phyloP scores from a whole-genome alignment of 1,140 invertebrate species.

The Ostrea denselamellosa region DNA sequence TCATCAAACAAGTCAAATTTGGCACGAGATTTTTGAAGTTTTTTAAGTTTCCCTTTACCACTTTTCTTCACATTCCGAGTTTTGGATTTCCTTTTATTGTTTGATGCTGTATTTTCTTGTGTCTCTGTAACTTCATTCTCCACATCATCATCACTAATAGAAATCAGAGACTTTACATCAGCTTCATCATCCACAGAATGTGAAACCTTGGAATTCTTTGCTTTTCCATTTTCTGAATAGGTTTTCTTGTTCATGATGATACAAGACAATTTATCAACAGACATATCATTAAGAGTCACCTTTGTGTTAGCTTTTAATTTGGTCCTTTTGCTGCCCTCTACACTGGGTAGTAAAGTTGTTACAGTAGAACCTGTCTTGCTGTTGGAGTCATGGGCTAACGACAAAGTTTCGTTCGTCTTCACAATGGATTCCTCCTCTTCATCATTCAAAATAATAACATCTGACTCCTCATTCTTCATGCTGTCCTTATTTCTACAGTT shows the following conservation, averaged over 20 bases:
- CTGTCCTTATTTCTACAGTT: conserved; percentile 39
- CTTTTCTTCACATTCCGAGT: conserved; percentile 25
- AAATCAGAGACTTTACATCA: conserved; percentile 23
- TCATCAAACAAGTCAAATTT: conserved; percentile 43
- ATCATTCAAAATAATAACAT: background rate
- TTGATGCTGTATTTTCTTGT: background rate
- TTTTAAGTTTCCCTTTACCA: conserved; percentile 53
- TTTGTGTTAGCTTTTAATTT: conserved; percentile 7
- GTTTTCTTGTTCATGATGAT: background rate
- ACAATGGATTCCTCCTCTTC: conserved; percentile 1
- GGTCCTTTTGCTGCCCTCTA: background rate
- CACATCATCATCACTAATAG: conserved; percentile 20
- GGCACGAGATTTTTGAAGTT: conserved; percentile 50
- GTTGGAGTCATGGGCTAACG: background rate
- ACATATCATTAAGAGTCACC: background rate
- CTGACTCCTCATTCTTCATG: conserved; percentile 21
- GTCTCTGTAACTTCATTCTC: background rate
- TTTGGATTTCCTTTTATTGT: background rate
- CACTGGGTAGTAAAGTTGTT: background rate
- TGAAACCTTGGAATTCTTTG: background rate
- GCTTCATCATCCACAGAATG: conserved; percentile 24
- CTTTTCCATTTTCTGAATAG: background rate
- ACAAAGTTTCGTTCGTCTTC: background rate
- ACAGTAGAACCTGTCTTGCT: background rate
- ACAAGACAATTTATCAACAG: background rate